Percentiles rank a stretch among this genome's conserved stretches.
These are phyloP conservation scores for Seriola aureovittata DNA, from an alignment of 2,113 vertebrate species.

Conservation along the genomic window DNA sequence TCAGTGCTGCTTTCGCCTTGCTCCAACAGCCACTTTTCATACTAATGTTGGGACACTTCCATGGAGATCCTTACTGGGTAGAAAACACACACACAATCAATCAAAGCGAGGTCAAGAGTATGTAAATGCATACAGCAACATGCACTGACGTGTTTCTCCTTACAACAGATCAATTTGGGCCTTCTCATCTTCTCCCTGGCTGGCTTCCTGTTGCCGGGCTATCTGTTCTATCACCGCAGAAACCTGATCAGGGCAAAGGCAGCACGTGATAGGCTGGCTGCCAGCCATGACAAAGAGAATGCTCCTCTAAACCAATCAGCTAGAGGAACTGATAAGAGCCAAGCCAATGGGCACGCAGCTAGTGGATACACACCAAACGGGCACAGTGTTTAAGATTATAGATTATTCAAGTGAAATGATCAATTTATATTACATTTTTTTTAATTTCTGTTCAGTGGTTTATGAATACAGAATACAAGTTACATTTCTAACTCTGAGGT, in stretches of 20 bases:
- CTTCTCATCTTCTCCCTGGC: conserved; percentile 85
- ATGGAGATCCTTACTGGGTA: conserved; percentile 90
- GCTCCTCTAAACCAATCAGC: conserved; percentile 42
- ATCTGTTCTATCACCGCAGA: conserved; percentile 85
- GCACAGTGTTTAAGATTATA: background rate
- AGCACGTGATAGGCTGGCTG: background rate
- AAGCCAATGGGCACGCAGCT: conserved; percentile 48
- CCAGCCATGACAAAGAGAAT: conserved; percentile 47
- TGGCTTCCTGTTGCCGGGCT: conserved; percentile 89
- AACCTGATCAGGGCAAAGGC: conserved; percentile 72
- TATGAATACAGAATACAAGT: background rate
- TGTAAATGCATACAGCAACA: background rate
- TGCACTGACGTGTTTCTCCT: conserved; percentile 39
- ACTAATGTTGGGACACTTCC: conserved; percentile 84
- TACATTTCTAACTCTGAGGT: background rate
- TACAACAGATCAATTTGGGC: conserved; percentile 82
- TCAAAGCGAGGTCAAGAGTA: background rate
- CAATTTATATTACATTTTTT: background rate
- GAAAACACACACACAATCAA: conserved; percentile 43
- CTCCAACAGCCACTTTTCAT: conserved; percentile 90
- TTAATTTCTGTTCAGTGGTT: background rate
- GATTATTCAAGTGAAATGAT: conserved; percentile 8
- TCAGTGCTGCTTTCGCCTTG: conserved; percentile 89
- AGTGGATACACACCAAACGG: conserved; percentile 39
- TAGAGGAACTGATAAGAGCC: conserved; percentile 5